Conservation (phyloP, 2,888 invertebrate genomes). For the Tethea ocularis region DNA sequence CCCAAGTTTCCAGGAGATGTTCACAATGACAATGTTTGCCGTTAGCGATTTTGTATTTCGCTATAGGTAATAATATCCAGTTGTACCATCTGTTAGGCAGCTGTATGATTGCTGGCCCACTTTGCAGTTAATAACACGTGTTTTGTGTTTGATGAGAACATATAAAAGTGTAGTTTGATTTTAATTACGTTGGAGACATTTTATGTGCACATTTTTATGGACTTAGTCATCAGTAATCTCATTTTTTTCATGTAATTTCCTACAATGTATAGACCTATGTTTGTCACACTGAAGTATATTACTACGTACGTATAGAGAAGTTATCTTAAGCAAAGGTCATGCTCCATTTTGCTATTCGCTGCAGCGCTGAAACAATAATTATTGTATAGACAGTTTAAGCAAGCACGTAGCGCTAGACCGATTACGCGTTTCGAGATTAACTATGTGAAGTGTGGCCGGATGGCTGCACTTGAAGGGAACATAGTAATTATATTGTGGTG, state of each 20-base stretch:
- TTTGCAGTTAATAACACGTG: slow-evolving; percentile 54
- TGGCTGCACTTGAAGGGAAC: too few species aligned
- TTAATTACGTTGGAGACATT: slow-evolving; percentile 17
- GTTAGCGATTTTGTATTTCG: slow-evolving; percentile 49
- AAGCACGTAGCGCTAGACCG: too few species aligned
- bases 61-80: slow-evolving; percentile 40
- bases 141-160: slow-evolving; percentile 21
- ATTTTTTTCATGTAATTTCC: background rate
- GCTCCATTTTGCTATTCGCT: too few species aligned
- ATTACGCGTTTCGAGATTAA: too few species aligned
- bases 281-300: too few species aligned
- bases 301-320: too few species aligned
- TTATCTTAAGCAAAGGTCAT: too few species aligned
- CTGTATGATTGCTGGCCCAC: slow-evolving; percentile 51
- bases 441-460: too few species aligned
- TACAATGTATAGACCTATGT: too few species aligned
- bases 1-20: slow-evolving; percentile 36
- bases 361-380: too few species aligned
- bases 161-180: slow-evolving; percentile 26
- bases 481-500: too few species aligned
- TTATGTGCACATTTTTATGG: background rate
- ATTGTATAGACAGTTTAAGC: too few species aligned
- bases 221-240: background rate
- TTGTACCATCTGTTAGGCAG: slow-evolving; percentile 59
- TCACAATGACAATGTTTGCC: slow-evolving; percentile 28